Evolutionary conservation across 2,888 invertebrate species (phyloP).

Genomic region (Stegana nigrithorax): DNA sequence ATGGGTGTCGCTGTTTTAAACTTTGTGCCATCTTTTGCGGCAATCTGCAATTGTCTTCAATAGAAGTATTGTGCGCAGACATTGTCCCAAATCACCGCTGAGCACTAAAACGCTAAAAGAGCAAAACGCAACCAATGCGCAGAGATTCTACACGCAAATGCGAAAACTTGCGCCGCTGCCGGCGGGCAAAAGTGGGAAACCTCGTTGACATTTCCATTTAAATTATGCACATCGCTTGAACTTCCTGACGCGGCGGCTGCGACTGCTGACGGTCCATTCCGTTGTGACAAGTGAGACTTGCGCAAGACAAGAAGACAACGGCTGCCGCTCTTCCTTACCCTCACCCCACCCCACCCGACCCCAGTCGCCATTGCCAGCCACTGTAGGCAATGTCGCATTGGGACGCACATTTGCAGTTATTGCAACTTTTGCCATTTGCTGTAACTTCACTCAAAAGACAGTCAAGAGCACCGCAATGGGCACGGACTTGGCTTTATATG

Average conservation of each 20-base stretch:
- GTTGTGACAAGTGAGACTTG: constrained; percentile 34
- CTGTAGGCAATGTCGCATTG: constrained; percentile 50
- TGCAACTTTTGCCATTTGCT: constrained; percentile 49
- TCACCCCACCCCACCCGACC: too few species aligned
- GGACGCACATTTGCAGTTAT: constrained; percentile 51
- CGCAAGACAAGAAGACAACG: constrained; percentile 4
- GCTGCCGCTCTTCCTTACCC: background rate
- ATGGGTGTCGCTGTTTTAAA: too few species aligned
- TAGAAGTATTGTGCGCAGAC: too few species aligned
- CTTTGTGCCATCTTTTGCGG: too few species aligned
- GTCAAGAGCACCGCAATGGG: constrained; percentile 2
- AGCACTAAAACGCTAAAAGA: background rate
- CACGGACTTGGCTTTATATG: constrained; percentile 24
- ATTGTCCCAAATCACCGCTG: background rate
- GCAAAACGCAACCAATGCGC: background rate
- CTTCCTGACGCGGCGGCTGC: constrained; percentile 35
- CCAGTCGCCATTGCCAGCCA: too few species aligned
- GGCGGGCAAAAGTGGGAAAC: constrained; percentile 25
- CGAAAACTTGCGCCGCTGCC: background rate
- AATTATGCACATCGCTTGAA: constrained; percentile 62
- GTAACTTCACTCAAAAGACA: background rate
- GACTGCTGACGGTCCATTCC: constrained; percentile 17
- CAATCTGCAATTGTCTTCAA: too few species aligned
- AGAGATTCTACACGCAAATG: too few species aligned
- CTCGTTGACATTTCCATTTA: constrained; percentile 61